Base-by-base conservation (phyloP, 2,113 vertebrate species). In the Kryptolebias marmoratus region DNA sequence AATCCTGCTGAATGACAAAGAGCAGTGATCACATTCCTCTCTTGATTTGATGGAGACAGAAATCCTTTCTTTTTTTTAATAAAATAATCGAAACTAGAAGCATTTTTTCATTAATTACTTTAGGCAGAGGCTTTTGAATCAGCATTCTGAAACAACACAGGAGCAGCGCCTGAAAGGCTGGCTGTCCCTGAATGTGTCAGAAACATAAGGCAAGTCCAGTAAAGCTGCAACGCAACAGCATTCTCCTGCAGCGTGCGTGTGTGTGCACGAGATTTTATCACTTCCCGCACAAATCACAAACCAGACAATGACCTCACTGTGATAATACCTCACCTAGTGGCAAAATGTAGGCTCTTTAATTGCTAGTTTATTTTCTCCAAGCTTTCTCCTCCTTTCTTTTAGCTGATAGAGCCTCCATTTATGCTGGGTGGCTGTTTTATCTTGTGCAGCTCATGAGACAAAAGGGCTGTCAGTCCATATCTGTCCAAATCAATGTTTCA, bases 381-480 rank as follows among this genome's bases (percentile, higher is more conserved):
- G 42, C 30, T 13, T 1, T 18, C 48, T 42, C 45, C 22, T 32
- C 32, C 5, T 45, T 57, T 45, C 67, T 45, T 55, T 7, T 31
- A 54, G 39, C 15, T 63, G 62, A 45, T 54, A 5, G 48, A 75
- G 55, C 36, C 45, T 44, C 50, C 42, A 60, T 53, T 65, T 59
- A 52, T 36, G 36, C 11, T 1, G 48, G 15, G 18, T 68, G 11
- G 10, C 47, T 56, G 7, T 39, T 71, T 49, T n/a, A 42, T 64
- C 70, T 64, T 3, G 11, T 66, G 54, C 13, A 18, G 22, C 31
- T 50, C 54, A 7, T 4, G 3, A 62, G 63, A 63, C 13, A 63
- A 63, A 75, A 44, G 27, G 31, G 31, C 44, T 63, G 50, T 68
- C 63, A 2, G 58, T 57, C 36, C 6, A 2, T 16, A 71, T 75